Percentiles rank a stretch among this genome's conserved stretches.
Evolutionary conservation across 1,140 invertebrate genomes (phyloP).

Genomic region (Leucophenga varia): DNA sequence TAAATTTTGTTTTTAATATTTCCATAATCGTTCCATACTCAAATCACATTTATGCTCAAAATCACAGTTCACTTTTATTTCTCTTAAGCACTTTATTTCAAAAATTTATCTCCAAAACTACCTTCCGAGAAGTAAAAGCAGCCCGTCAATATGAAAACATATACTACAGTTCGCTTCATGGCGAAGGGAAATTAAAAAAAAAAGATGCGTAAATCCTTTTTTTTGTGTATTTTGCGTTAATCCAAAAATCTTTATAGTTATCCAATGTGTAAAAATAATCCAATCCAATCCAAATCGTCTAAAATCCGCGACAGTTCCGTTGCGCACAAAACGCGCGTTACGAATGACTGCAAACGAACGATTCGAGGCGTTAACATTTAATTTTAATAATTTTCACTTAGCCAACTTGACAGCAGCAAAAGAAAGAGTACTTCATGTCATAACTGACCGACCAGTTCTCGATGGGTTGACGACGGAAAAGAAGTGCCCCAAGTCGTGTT

Average conservation of each 20-base stretch:
- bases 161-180: constrained; percentile 33
- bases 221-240: constrained; percentile 6
- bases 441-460: constrained; percentile 6
- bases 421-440: not conserved
- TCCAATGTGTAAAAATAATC: not conserved
- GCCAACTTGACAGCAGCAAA: constrained; percentile 2
- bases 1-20: not conserved
- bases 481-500: constrained; percentile 9
- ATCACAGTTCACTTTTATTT: too few relatives aligned
- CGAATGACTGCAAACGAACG: constrained; percentile 40
- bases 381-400: constrained; percentile 45
- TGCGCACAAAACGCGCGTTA: constrained; percentile 30
- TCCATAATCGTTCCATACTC: not conserved
- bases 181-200: too few relatives aligned
- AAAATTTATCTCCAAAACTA: too few relatives aligned
- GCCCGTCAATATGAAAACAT: constrained; percentile 24
- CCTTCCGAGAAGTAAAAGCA: constrained; percentile 51
- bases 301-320: too few relatives aligned
- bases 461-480: not conserved
- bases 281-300: constrained; percentile 12
- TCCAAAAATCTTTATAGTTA: not conserved
- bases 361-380: constrained; percentile 29
- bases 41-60: too few relatives aligned
- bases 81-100: not conserved
- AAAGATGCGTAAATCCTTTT: constrained; percentile 12